These are phyloP conservation scores for Fulica atra DNA, from an alignment of 2,113 vertebrate species.

Conservation along the genomic window DNA sequence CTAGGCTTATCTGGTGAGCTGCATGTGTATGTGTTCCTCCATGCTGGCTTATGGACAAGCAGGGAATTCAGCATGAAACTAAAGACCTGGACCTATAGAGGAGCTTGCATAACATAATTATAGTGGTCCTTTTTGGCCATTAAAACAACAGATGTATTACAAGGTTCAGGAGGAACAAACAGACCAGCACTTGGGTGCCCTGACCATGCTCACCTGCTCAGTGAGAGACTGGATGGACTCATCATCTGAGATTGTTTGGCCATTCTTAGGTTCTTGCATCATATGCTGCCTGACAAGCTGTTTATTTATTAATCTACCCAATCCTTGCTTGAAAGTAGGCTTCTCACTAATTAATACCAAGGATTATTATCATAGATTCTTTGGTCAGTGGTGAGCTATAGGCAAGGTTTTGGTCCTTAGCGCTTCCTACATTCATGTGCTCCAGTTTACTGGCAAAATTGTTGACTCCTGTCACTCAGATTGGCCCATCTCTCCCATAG, in stretches of 20 bases:
- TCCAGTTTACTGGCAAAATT: neutral
- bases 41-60: neutral
- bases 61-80: neutral
- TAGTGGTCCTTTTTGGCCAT: neutral
- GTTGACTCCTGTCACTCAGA: neutral
- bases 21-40: neutral
- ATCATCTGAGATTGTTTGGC: accelerated
- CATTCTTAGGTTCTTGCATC: neutral
- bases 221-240: neutral
- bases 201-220: neutral
- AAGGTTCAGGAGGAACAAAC: neutral
- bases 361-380: neutral
- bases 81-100: neutral
- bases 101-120: accelerated
- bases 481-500: neutral
- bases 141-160: neutral
- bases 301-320: neutral
- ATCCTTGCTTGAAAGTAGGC: neutral
- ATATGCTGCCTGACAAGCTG: neutral
- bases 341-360: neutral
- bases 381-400: neutral
- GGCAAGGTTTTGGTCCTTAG: neutral
- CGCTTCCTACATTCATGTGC: neutral
- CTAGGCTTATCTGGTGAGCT: neutral
- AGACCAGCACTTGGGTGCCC: neutral